Percentiles rank a stretch among this genome's conserved stretches.
Conservation (phyloP, 1,140 invertebrate genomes). For the Rhagoletis zephyria region DNA sequence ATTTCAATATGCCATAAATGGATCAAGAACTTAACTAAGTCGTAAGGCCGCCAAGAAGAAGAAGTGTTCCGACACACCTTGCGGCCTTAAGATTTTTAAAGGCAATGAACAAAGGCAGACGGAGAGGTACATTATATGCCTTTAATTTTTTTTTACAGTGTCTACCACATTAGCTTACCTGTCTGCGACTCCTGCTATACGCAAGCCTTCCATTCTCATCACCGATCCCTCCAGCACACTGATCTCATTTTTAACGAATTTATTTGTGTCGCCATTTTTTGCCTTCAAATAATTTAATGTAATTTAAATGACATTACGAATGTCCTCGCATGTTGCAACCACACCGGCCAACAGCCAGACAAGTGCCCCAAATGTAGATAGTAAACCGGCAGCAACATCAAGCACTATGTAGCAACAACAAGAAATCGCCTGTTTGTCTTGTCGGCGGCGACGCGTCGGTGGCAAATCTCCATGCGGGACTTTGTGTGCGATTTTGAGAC, state of each 20-base stretch:
- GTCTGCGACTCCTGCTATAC: not conserved
- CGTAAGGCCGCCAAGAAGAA: too few species aligned
- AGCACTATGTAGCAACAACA: not conserved
- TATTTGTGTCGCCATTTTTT: constrained; percentile 66
- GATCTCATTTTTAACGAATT: constrained; percentile 67
- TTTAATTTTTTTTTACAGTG: not conserved
- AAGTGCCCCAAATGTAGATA: not conserved
- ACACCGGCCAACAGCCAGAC: not conserved
- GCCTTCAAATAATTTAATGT: constrained; percentile 71
- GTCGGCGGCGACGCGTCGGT: constrained; percentile 33
- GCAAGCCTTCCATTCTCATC: not conserved
- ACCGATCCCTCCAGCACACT: not conserved
- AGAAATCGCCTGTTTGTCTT: constrained; percentile 15
- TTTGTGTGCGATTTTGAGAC: not conserved
- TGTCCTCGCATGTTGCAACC: constrained; percentile 45
- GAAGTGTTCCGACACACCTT: too few species aligned
- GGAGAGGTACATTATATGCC: too few species aligned
- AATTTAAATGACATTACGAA: constrained; percentile 71
- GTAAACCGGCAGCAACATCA: constrained; percentile 6
- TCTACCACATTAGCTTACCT: not conserved
- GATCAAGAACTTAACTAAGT: too few species aligned
- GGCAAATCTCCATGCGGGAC: constrained; percentile 21
- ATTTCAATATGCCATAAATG: too few species aligned
- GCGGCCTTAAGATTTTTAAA: too few species aligned
- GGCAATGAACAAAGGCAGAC: too few species aligned